Evolutionary conservation across 2,888 invertebrate genomes (phyloP).

Genomic region (Cataglyphis rosenhaueri): DNA sequence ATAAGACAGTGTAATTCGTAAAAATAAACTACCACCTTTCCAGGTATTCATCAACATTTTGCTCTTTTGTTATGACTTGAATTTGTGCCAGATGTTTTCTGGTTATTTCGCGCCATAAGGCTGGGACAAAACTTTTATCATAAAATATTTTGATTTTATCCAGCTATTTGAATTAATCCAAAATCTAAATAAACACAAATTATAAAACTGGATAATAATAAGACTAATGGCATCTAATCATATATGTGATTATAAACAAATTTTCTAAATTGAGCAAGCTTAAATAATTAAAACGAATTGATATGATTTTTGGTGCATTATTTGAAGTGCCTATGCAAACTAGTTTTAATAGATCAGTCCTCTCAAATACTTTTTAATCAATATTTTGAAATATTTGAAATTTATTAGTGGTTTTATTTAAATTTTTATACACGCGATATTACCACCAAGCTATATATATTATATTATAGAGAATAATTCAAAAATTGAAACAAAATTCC

Average conservation of each 20-base stretch:
- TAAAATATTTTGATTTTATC: slow-evolving; percentile 71
- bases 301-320: slow-evolving; percentile 74
- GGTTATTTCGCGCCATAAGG: slow-evolving; percentile 57
- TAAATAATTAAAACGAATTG: slow-evolving; percentile 69
- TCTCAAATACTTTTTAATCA: slow-evolving; percentile 71
- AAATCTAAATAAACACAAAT: slow-evolving; percentile 15
- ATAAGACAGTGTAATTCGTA: slow-evolving; percentile 58
- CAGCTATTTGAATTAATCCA: slow-evolving; percentile 44
- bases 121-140: slow-evolving; percentile 62
- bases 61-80: slow-evolving; percentile 47
- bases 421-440: slow-evolving; percentile 11
- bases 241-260: slow-evolving; percentile 53
- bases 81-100: slow-evolving; percentile 55
- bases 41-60: slow-evolving; percentile 63
- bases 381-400: slow-evolving; percentile 67
- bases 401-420: slow-evolving; percentile 52
- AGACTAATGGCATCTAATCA: slow-evolving; percentile 44
- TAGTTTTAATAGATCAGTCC: slow-evolving; percentile 62
- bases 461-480: background rate
- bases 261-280: slow-evolving; percentile 57
- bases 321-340: slow-evolving; percentile 70
- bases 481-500: background rate
- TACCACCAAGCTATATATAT: background rate
- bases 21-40: slow-evolving; percentile 68
- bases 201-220: slow-evolving; percentile 4